phyloP scores from a whole-genome alignment of 2,888 invertebrate species.

The Zygothrica quintamaculata region DNA sequence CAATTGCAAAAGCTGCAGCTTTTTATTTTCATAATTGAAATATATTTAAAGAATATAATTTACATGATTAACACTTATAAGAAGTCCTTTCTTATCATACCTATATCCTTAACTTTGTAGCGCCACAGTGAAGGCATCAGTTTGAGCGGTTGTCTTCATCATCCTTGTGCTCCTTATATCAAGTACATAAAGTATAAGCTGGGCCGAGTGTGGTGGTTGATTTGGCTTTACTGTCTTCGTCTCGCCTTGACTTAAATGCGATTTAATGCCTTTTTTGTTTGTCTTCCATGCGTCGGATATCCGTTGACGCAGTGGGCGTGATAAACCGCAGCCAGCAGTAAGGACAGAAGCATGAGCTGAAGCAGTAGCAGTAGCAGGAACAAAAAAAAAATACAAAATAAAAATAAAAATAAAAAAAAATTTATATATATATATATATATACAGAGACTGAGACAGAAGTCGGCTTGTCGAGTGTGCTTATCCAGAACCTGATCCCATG shows the following conservation, averaged over 20 bases:
- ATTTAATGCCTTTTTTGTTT: slow-evolving; percentile 82
- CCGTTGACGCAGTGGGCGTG: slow-evolving; percentile 76
- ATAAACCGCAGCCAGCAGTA: slow-evolving; percentile 62
- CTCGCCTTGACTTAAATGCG: slow-evolving; percentile 77
- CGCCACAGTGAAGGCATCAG: slow-evolving; percentile 30
- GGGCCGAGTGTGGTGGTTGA: slow-evolving; percentile 15
- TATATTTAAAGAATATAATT: too few species aligned
- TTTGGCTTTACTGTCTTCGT: slow-evolving; percentile 32
- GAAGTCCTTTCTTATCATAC: slow-evolving; percentile 20
- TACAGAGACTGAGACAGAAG: slow-evolving; percentile 12
- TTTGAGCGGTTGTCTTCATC: slow-evolving; percentile 31
- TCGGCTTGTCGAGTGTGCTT: slow-evolving; percentile 29
- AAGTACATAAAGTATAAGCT: slow-evolving; percentile 59
- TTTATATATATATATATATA: too few species aligned
- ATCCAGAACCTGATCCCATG: slow-evolving; percentile 20
- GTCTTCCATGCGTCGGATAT: slow-evolving; percentile 80
- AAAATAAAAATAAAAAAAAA: slow-evolving; percentile 1
- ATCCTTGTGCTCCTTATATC: slow-evolving; percentile 28
- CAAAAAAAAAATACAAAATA: slow-evolving; percentile 1
- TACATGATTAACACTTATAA: slow-evolving; percentile 8
- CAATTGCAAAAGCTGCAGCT: background rate
- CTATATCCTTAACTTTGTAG: slow-evolving; percentile 40
- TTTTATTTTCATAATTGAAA: background rate
- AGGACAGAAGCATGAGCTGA: background rate
- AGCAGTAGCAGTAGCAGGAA: slow-evolving; percentile 16